Conservation (phyloP, 2,888 invertebrate genomes). For the Caenorhabditis sp. region DNA sequence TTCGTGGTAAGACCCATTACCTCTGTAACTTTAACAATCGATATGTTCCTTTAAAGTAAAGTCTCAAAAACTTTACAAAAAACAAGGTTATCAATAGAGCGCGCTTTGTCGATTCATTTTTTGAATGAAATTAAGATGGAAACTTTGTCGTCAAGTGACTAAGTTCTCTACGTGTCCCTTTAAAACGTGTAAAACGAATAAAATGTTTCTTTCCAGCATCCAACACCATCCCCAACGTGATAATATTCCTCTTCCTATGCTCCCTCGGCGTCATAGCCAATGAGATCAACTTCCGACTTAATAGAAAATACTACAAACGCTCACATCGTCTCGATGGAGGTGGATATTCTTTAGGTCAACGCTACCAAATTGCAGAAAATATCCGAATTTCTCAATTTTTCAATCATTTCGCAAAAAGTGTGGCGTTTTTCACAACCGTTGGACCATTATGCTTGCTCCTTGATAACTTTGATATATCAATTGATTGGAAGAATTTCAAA, state of each 20-base stretch:
- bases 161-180: too few relatives aligned
- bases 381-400: conserved; percentile 37
- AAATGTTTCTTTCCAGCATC: conserved; percentile 22
- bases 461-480: conserved; percentile 26
- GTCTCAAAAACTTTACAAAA: too few relatives aligned
- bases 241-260: conserved; percentile 20
- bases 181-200: too few relatives aligned
- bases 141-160: too few relatives aligned
- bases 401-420: conserved; percentile 18
- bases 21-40: too few relatives aligned
- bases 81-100: too few relatives aligned
- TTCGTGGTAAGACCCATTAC: too few relatives aligned
- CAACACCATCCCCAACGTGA: conserved; percentile 20
- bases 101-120: too few relatives aligned
- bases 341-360: conserved; percentile 23
- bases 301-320: conserved; percentile 25
- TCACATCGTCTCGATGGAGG: conserved; percentile 23
- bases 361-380: conserved; percentile 35
- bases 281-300: conserved; percentile 20
- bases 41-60: too few relatives aligned
- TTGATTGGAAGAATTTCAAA: conserved; percentile 31
- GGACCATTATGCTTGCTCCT: conserved; percentile 23
- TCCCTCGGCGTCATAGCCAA: conserved; percentile 19
- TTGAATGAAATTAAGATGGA: too few relatives aligned
- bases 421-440: conserved; percentile 32